Evolutionary conservation across 2,797 vertebrate species (phyloP).

Genomic region (Tapirus indicus): DNA sequence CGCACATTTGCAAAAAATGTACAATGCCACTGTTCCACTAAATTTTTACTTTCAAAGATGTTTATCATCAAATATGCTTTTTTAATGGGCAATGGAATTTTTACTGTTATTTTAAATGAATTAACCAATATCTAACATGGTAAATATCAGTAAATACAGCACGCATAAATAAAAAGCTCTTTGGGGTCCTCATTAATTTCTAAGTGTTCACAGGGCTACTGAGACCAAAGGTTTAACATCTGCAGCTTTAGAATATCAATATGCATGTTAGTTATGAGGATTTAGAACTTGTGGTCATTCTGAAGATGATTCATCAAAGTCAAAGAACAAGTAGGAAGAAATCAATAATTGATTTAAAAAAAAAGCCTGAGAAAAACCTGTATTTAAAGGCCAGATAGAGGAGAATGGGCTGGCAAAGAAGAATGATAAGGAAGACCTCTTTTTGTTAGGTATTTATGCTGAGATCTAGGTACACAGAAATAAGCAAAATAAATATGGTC

Average conservation of each 20-base stretch:
- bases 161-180: background rate
- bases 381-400: background rate
- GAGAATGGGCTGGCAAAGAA: background rate
- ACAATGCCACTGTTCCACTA: background rate
- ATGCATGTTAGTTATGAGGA: background rate
- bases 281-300: background rate
- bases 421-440: background rate
- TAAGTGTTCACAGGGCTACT: background rate
- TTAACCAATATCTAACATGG: background rate
- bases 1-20: background rate
- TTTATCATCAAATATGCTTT: background rate
- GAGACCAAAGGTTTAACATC: background rate
- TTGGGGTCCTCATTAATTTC: background rate
- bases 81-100: background rate
- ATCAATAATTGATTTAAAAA: background rate
- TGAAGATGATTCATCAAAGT: background rate
- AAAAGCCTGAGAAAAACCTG: background rate
- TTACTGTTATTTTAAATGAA: background rate
- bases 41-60: background rate
- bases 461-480: background rate
- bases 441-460: background rate
- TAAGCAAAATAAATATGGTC: background rate
- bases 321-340: background rate
- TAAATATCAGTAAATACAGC: background rate
- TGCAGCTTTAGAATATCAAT: background rate